These are phyloP conservation scores for Embiotoca jacksoni DNA, from an alignment of 2,113 vertebrate species.

Conservation along the genomic window DNA sequence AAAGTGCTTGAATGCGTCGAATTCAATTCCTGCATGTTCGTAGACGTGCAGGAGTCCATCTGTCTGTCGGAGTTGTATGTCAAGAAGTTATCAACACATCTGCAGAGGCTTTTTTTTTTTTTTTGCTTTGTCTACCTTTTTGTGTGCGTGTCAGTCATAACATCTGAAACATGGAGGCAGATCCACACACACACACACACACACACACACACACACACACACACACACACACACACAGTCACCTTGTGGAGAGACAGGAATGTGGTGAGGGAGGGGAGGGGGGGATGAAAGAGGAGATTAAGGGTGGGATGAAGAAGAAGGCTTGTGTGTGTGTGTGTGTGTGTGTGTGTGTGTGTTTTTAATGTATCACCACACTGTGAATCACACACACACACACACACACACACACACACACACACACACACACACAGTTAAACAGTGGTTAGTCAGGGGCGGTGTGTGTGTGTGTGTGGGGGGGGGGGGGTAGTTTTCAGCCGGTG, in stretches of 20 bases:
- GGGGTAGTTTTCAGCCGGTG: not conserved
- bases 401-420: too few relatives aligned
- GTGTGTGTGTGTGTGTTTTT: slow-evolving; percentile 28
- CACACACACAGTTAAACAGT: too few relatives aligned
- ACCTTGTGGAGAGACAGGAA: slow-evolving; percentile 20
- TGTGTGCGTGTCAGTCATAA: slow-evolving; percentile 27
- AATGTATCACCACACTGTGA: slow-evolving; percentile 50
- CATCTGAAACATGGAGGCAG: slow-evolving; percentile 18
- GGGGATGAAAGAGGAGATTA: slow-evolving; percentile 20
- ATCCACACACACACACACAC: not conserved
- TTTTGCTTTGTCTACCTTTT: slow-evolving; percentile 34
- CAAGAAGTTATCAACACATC: slow-evolving; percentile 23
- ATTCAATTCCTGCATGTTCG: too few relatives aligned
- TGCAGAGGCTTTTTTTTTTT: not conserved
- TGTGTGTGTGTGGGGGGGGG: not conserved
- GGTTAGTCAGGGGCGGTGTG: too few relatives aligned
- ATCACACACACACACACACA: slow-evolving; percentile 29
- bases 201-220: too few relatives aligned
- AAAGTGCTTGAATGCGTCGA: too few relatives aligned
- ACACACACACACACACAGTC: not conserved
- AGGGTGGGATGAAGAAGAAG: not conserved
- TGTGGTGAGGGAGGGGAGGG: slow-evolving; percentile 3
- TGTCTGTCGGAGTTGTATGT: not conserved
- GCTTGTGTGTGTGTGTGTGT: slow-evolving; percentile 12
- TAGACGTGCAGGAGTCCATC: not conserved